These are phyloP conservation scores for Chaenodraco wilsoni DNA, from an alignment of 2,797 vertebrate species.

Conservation along the genomic window DNA sequence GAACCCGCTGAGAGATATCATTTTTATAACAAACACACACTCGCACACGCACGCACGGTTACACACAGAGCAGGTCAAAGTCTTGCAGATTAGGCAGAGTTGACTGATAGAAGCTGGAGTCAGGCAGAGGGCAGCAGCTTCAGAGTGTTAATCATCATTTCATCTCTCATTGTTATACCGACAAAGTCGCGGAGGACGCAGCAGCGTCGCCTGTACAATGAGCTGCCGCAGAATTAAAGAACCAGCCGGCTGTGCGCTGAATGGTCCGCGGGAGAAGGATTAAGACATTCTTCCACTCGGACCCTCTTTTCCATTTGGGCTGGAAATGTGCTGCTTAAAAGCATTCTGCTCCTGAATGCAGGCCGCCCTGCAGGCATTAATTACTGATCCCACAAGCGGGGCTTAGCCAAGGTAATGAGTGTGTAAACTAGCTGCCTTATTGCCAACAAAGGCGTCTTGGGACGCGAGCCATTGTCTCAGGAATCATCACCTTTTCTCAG, in stretches of 20 bases:
- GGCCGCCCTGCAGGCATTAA: slow-evolving; percentile 71
- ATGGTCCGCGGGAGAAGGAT: slow-evolving; percentile 48
- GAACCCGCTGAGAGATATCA: slow-evolving; percentile 85
- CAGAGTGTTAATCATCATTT: background rate
- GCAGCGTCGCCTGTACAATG: background rate
- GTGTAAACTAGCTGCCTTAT: slow-evolving; percentile 75
- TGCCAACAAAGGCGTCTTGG: slow-evolving; percentile 75
- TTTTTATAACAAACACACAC: slow-evolving; percentile 72
- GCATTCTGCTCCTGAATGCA: slow-evolving; percentile 64
- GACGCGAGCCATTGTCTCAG: slow-evolving; percentile 78
- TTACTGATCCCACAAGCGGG: slow-evolving; percentile 35
- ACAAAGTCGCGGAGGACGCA: background rate
- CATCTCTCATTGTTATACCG: background rate
- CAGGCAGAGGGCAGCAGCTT: slow-evolving; percentile 18
- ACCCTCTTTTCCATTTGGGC: slow-evolving; percentile 35
- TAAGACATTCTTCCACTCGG: slow-evolving; percentile 43
- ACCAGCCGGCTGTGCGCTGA: background rate
- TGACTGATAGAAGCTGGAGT: slow-evolving; percentile 22
- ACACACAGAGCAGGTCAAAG: slow-evolving; percentile 68
- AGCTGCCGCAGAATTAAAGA: background rate
- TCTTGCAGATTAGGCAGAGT: slow-evolving; percentile 52
- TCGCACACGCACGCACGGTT: slow-evolving; percentile 13
- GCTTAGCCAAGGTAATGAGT: slow-evolving; percentile 73
- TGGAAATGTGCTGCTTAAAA: slow-evolving; percentile 44
- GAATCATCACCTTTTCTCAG: slow-evolving; percentile 86